Conservation (phyloP, 2,113 vertebrate species). For the Herpailurus yagouaroundi region DNA sequence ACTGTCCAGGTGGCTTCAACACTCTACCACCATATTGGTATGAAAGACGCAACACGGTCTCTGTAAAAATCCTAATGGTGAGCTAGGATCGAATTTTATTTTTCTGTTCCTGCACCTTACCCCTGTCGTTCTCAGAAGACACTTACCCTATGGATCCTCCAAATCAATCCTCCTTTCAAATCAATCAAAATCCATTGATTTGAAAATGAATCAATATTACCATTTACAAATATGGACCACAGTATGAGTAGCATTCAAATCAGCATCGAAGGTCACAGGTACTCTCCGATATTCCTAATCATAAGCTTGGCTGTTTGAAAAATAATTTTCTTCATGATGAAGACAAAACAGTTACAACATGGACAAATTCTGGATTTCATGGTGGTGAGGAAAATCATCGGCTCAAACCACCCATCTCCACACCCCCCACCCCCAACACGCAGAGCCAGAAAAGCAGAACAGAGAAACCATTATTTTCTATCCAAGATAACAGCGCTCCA, state of each 20-base stretch:
- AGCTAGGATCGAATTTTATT: neutral
- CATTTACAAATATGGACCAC: neutral
- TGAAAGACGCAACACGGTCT: neutral
- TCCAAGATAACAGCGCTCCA: neutral
- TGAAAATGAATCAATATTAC: neutral
- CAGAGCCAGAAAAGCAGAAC: neutral
- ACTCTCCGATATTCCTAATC: neutral
- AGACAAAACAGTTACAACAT: neutral
- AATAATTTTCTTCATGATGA: neutral
- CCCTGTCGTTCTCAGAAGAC: neutral
- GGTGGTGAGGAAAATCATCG: neutral
- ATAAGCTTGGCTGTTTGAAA: neutral
- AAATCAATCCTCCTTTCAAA: no score
- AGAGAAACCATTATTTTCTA: neutral
- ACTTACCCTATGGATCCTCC: neutral
- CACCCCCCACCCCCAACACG: accelerated
- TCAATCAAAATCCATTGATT: neutral
- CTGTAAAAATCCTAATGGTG: neutral
- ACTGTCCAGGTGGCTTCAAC: neutral
- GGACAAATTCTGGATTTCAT: neutral
- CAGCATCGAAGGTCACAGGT: neutral
- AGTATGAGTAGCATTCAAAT: neutral
- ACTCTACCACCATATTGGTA: neutral
- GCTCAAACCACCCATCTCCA: neutral
- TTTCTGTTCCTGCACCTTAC: neutral